Evolutionary conservation across 1,140 invertebrate genomes (phyloP).

Genomic region (Spodoptera frugiperda): DNA sequence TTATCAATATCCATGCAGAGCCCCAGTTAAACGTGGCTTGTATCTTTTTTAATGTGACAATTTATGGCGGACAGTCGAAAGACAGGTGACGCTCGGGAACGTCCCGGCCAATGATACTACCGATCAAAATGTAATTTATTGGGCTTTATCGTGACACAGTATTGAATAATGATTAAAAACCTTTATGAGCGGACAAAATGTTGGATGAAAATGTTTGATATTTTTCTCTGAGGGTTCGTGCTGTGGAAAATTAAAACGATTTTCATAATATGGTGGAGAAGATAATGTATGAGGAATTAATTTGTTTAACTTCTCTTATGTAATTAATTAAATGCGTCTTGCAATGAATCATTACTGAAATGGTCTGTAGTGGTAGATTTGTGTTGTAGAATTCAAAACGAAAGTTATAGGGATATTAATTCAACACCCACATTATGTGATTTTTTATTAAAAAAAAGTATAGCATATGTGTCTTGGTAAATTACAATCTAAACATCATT

Average conservation of each 20-base stretch:
- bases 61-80: neutral
- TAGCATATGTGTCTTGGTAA: no score
- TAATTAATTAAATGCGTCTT: no score
- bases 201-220: neutral
- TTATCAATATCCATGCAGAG: neutral
- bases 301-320: no score
- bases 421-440: no score
- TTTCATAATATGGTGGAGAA: no score
- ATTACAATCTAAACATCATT: no score
- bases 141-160: neutral
- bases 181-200: constrained; percentile 4
- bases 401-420: no score
- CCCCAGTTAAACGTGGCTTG: neutral
- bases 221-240: neutral
- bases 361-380: no score
- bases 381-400: no score
- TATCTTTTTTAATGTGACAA: neutral
- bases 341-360: no score
- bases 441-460: no score
- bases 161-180: constrained; percentile 10
- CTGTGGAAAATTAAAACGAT: neutral
- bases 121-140: constrained; percentile 25
- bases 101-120: neutral
- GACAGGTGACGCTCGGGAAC: constrained; percentile 22
- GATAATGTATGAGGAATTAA: no score